phyloP scores from a whole-genome alignment of 2,113 vertebrate species.

The Pseudorasbora parva region DNA sequence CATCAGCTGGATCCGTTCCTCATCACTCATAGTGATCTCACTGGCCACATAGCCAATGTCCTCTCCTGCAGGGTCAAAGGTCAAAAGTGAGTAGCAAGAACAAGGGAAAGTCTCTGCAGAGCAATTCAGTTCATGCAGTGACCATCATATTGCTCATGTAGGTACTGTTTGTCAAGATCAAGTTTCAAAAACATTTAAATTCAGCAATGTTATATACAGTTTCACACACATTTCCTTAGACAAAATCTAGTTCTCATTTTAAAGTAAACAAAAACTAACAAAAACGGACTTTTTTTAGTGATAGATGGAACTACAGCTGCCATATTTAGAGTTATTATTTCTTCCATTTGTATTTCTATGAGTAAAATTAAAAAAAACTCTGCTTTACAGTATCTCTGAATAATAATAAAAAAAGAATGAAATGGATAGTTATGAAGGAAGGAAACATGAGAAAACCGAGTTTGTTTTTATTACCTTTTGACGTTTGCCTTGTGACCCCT shows the following conservation, averaged over 20 bases:
- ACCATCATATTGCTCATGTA: background rate
- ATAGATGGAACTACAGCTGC: background rate
- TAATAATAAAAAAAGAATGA: background rate
- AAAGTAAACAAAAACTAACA: background rate
- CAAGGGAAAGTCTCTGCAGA: background rate
- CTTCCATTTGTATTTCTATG: background rate
- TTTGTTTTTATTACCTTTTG: conserved; percentile 84
- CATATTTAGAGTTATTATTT: background rate
- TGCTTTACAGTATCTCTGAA: background rate
- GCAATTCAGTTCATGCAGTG: background rate
- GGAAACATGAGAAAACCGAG: background rate
- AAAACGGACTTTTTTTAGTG: background rate
- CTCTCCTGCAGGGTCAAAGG: conserved; percentile 77
- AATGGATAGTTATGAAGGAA: background rate
- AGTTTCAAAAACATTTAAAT: background rate
- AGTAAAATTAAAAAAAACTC: background rate
- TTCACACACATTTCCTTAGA: too few species aligned
- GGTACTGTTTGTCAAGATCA: background rate
- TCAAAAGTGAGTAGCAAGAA: background rate
- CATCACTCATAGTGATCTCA: conserved; percentile 98
- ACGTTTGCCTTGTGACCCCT: conserved; percentile 88
- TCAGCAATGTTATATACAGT: too few species aligned
- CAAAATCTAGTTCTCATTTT: background rate
- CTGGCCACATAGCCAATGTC: conserved; percentile 96
- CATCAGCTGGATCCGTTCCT: conserved; percentile 97